Evolutionary conservation across 2,888 invertebrate species (phyloP).

Genomic region (Autographa pulchrina): DNA sequence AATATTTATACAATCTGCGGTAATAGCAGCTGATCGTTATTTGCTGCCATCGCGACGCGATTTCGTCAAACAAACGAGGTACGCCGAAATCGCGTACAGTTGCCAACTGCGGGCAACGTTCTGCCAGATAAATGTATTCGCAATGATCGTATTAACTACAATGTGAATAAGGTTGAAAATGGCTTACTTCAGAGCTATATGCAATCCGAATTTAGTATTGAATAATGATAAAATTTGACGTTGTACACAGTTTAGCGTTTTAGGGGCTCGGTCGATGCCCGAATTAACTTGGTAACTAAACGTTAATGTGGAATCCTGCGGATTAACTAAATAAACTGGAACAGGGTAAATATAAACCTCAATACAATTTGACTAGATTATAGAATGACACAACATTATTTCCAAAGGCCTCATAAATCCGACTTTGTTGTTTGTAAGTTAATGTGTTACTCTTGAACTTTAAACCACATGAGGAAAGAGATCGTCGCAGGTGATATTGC

Average conservation of each 20-base stretch:
- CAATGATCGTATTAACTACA: slow-evolving; percentile 30
- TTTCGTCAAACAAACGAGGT: slow-evolving; percentile 53
- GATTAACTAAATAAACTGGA: neutral
- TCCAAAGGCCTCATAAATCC: neutral
- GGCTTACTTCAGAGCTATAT: neutral
- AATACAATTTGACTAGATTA: neutral
- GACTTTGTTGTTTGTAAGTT: neutral
- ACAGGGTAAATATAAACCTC: neutral
- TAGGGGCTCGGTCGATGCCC: slow-evolving; percentile 20
- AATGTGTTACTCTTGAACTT: neutral
- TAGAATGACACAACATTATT: neutral
- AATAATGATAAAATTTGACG: slow-evolving; percentile 44
- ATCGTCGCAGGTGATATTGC: neutral
- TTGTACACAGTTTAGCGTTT: slow-evolving; percentile 41
- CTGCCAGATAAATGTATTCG: slow-evolving; percentile 14
- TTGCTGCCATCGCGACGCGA: slow-evolving; percentile 42
- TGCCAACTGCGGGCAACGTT: slow-evolving; percentile 48
- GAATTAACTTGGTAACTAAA: slow-evolving; percentile 44
- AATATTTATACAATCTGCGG: slow-evolving; percentile 66
- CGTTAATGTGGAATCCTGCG: neutral
- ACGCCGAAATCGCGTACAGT: slow-evolving; percentile 36
- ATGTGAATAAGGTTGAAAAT: slow-evolving; percentile 25
- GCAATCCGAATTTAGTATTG: slow-evolving; percentile 40
- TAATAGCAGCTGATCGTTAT: slow-evolving; percentile 48
- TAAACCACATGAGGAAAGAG: neutral